Conservation (phyloP, 2,888 invertebrate species). For the Phyllotreta striolata region DNA sequence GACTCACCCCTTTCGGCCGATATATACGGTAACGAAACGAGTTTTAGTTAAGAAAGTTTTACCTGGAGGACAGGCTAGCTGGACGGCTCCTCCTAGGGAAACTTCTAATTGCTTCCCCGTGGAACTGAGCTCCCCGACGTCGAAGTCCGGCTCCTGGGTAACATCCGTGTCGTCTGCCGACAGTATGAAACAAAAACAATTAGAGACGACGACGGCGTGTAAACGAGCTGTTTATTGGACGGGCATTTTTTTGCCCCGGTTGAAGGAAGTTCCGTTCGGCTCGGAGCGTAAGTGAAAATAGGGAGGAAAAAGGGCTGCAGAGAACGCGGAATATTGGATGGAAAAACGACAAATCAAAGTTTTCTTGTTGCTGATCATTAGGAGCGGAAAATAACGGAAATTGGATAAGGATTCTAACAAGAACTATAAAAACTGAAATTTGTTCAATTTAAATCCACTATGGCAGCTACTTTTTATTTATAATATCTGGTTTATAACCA, state of each 20-base stretch:
- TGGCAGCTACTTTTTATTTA: no score
- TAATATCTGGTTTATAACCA: background rate
- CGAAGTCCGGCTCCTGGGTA: constrained; percentile 67
- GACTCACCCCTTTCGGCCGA: background rate
- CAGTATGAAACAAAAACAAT: constrained; percentile 34
- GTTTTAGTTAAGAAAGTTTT: constrained; percentile 43
- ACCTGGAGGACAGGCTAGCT: constrained; percentile 85
- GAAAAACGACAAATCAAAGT: constrained; percentile 1
- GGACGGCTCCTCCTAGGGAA: constrained; percentile 85
- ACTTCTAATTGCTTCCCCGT: constrained; percentile 79
- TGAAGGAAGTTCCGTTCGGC: constrained; percentile 1
- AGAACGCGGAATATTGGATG: background rate
- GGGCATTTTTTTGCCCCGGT: constrained; percentile 4
- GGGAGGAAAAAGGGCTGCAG: background rate
- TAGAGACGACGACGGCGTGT: constrained; percentile 20
- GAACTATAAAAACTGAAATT: no score
- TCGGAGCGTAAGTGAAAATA: constrained; percentile 5
- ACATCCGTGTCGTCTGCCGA: constrained; percentile 63
- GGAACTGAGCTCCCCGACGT: constrained; percentile 64
- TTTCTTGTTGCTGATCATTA: background rate
- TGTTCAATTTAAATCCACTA: no score
- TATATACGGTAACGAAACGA: constrained; percentile 20
- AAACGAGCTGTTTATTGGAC: constrained; percentile 20
- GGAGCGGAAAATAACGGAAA: background rate
- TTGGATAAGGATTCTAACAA: no score